Evolutionary conservation across 2,888 invertebrate genomes (phyloP).

Genomic region (Clivina fossor): DNA sequence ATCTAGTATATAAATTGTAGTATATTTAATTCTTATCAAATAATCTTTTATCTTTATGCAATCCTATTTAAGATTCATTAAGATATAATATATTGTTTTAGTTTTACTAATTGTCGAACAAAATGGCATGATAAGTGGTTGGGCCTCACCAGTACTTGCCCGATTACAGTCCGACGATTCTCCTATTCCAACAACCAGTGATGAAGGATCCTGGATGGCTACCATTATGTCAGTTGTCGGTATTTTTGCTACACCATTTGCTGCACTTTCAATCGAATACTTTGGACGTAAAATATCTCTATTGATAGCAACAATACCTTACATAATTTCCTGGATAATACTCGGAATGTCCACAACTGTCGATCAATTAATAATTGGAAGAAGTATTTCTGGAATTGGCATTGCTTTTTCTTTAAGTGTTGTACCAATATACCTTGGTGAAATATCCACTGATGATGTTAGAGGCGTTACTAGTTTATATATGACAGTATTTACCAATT

Average conservation of each 20-base stretch:
- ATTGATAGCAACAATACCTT: slow-evolving; percentile 1
- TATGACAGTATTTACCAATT: slow-evolving; percentile 59
- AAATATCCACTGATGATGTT: slow-evolving; percentile 28
- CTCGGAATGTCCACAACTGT: not conserved
- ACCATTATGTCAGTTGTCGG: slow-evolving; percentile 13
- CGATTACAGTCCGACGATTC: not conserved
- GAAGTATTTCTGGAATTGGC: slow-evolving; percentile 8
- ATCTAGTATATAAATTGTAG: too few relatives aligned
- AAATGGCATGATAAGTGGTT: slow-evolving; percentile 14
- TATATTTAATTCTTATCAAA: too few relatives aligned
- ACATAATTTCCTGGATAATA: slow-evolving; percentile 9
- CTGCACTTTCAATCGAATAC: not conserved
- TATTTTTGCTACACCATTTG: slow-evolving; percentile 3
- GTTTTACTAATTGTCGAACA: slow-evolving; percentile 9
- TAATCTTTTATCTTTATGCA: too few relatives aligned
- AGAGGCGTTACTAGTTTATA: slow-evolving; percentile 56
- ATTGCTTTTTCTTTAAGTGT: slow-evolving; percentile 9
- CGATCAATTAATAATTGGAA: not conserved
- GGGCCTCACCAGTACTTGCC: slow-evolving; percentile 6
- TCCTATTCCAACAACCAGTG: slow-evolving; percentile 7
- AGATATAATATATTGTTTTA: not conserved
- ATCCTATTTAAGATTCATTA: too few relatives aligned
- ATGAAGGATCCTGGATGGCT: slow-evolving; percentile 17
- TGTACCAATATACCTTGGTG: slow-evolving; percentile 18
- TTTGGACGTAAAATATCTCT: slow-evolving; percentile 7